Conservation (phyloP, 2,113 vertebrate species). For the Spizaetus ornatus region DNA sequence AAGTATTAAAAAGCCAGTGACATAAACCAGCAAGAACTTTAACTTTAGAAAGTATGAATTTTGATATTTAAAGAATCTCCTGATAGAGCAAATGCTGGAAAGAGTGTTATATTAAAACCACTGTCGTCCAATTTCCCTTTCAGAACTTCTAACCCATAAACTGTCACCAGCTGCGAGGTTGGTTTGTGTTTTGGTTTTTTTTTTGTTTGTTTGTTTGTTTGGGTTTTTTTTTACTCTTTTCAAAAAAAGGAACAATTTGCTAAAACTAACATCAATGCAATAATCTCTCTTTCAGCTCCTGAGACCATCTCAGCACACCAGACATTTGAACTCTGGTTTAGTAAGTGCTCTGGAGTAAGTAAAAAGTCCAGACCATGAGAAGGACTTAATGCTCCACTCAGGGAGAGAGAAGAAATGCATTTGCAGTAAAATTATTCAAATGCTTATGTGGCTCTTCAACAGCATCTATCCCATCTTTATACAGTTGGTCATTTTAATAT, state of each 20-base stretch:
- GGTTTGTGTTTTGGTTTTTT: no score
- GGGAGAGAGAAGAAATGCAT: neutral
- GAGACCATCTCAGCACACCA: neutral
- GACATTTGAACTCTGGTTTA: neutral
- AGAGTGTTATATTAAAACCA: neutral
- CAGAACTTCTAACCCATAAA: neutral
- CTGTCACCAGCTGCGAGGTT: neutral
- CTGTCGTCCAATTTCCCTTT: neutral
- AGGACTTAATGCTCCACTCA: neutral
- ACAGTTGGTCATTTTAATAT: neutral
- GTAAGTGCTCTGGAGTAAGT: neutral
- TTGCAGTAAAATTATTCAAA: neutral
- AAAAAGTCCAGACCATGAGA: neutral
- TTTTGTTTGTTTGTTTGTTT: no score
- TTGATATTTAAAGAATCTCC: neutral
- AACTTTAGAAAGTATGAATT: neutral
- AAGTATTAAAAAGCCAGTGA: neutral
- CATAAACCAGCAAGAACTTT: neutral
- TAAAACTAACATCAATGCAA: neutral
- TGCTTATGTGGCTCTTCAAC: neutral
- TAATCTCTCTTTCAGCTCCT: neutral
- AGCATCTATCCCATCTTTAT: neutral
- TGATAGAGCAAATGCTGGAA: neutral
- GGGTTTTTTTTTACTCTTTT: neutral
- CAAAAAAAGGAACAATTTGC: neutral